Conservation (phyloP, 2,113 vertebrate genomes). For the Coracopsis vasa region DNA sequence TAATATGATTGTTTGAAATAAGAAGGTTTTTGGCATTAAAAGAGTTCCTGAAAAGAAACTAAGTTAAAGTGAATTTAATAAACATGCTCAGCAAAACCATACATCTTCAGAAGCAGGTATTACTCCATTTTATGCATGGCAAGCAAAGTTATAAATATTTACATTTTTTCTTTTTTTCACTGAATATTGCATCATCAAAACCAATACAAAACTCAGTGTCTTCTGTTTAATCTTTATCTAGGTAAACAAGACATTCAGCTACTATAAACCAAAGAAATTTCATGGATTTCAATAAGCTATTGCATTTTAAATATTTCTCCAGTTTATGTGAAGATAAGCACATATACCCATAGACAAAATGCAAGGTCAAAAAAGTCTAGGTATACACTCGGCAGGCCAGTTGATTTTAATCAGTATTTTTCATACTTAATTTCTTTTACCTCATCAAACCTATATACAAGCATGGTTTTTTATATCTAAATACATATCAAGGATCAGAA, state of each 20-base stretch:
- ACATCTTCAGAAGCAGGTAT: background rate
- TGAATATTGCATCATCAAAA: background rate
- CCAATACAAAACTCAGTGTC: background rate
- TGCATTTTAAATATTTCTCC: background rate
- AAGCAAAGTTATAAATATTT: background rate
- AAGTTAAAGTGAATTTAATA: background rate
- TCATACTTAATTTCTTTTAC: background rate
- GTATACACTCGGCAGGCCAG: rapidly evolving
- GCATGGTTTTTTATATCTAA: background rate
- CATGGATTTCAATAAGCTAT: background rate
- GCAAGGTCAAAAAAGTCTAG: background rate
- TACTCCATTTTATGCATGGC: background rate
- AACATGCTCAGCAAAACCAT: background rate
- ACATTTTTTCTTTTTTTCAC: background rate
- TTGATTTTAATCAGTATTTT: background rate
- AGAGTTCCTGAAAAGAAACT: background rate
- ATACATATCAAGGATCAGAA: background rate
- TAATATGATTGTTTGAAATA: background rate
- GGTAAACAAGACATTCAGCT: background rate
- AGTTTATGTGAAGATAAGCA: background rate
- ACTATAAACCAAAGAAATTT: background rate
- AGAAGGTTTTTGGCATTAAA: background rate
- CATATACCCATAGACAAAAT: background rate
- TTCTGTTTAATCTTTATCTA: background rate
- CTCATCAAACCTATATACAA: background rate